These are phyloP conservation scores for Leucoraja erinaceus DNA, from an alignment of 2,113 vertebrate genomes.

Conservation along the genomic window DNA sequence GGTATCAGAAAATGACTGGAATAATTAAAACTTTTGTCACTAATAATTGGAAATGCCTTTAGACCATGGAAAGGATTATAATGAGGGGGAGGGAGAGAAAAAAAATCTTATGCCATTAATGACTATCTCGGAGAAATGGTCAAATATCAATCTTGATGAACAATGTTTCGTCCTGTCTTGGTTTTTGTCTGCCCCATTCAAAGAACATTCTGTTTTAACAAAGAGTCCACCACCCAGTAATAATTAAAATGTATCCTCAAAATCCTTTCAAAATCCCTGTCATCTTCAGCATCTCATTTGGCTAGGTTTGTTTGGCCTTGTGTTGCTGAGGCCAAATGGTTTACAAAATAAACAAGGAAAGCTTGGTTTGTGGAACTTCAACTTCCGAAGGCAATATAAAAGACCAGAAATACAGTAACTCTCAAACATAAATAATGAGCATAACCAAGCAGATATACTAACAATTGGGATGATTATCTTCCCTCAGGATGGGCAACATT, in stretches of 20 bases:
- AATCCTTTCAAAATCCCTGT: not conserved
- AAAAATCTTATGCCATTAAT: too few species aligned
- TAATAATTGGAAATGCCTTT: not conserved
- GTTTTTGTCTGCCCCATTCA: too few species aligned
- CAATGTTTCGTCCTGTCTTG: not conserved
- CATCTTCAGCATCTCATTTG: not conserved
- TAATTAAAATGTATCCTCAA: not conserved
- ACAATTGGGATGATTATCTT: not conserved
- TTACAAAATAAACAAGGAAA: not conserved
- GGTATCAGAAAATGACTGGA: not conserved
- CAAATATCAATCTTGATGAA: not conserved
- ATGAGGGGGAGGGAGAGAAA: not conserved
- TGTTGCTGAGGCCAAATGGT: not conserved
- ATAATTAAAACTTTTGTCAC: not conserved
- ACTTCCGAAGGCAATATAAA: not conserved
- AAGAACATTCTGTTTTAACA: not conserved
- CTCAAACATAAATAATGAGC: too few species aligned
- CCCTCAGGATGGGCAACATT: not conserved
- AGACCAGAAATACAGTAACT: not conserved
- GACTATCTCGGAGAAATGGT: not conserved
- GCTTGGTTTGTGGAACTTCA: not conserved
- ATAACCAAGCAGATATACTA: not conserved
- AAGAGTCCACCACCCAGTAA: not conserved
- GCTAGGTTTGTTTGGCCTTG: too few species aligned
- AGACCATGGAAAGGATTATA: not conserved